Evolutionary conservation across 1,140 invertebrate species (phyloP), one percentile per base, ranked within the genome.

Genomic region (Chelonus insularis): DNA sequence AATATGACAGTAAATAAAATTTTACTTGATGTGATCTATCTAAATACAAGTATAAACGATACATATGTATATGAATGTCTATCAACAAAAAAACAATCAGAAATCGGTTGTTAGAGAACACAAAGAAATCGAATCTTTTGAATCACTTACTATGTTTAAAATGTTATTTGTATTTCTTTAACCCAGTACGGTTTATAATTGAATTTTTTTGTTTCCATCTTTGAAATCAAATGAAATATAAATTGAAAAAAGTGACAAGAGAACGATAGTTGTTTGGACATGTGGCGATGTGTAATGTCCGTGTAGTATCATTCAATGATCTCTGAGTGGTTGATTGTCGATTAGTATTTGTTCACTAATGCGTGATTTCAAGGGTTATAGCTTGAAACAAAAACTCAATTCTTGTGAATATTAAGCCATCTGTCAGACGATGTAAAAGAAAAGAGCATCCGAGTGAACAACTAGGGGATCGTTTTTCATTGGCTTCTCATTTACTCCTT

Each of bases 311-410:
- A 23, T 43, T 37, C 29, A 43, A 55, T 4, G 12, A 56, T 62
- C 25, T 20, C 61, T 45, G 54, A 64, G 63, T 56, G 67, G 47
- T 39, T 72, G 68, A 75, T 78, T 75, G 74, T 76, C 70, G 74
- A 74, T 60, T 29, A 29, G n/a, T 69, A 72, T 77, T 78, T 79
- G 77, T 79, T 75, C 70, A 68, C 62, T 78, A 80, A 80, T 77
- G 77, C 77, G 74, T 77, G 78, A 79, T 79, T 80, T 75, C 73
- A 72, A 51, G 68, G 65, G 71, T 65, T 66, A 65, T 68, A 70
- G 70, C 73, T 79, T 76, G 75, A 80, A 81, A 81, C 77, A 80
- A 81, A 79, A 80, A 79, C 73, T 69, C 65, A 21, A 7, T 25
- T 51, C 32, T 51, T 60, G 63, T 63, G 66, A 60, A 66, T 66